Evolutionary conservation across 23 tunicate species (phyloP).

Genomic region (Halocynthia aurantium): DNA sequence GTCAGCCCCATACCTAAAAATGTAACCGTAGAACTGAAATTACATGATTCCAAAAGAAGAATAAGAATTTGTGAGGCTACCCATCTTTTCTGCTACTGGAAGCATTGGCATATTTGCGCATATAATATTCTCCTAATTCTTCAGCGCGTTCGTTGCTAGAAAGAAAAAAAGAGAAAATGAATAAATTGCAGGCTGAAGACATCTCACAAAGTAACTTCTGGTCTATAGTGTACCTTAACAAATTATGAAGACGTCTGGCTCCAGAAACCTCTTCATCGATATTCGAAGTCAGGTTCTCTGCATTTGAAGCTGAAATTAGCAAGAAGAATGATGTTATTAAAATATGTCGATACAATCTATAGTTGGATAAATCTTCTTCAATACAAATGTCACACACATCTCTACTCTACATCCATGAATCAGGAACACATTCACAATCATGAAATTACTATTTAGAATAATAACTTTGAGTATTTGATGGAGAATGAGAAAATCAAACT

Average conservation of each 20-base stretch:
- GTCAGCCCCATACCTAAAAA: conserved; percentile 46
- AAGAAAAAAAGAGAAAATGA: neutral
- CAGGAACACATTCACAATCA: too few relatives aligned
- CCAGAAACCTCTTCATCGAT: conserved; percentile 74
- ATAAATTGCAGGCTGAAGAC: too few relatives aligned
- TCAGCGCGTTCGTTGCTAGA: conserved; percentile 69
- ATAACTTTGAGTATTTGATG: too few relatives aligned
- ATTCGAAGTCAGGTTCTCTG: conserved; percentile 34
- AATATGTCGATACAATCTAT: too few relatives aligned
- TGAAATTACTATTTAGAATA: too few relatives aligned
- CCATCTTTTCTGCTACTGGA: conserved; percentile 29
- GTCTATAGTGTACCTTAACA: conserved; percentile 36
- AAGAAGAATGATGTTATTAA: neutral
- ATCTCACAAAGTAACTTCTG: too few relatives aligned
- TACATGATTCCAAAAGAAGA: too few relatives aligned
- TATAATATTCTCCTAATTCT: conserved; percentile 84
- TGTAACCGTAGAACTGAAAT: too few relatives aligned
- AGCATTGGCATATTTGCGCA: conserved; percentile 73
- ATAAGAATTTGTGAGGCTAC: conserved; percentile 3
- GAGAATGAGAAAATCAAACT: too few relatives aligned
- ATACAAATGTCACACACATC: too few relatives aligned
- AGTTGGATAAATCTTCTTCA: too few relatives aligned
- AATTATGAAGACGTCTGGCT: conserved; percentile 65
- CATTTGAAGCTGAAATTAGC: conserved; percentile 66
- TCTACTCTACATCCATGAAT: too few relatives aligned